Evolutionary conservation across 2,113 vertebrate genomes (phyloP).

Genomic region (Egretta garzetta): DNA sequence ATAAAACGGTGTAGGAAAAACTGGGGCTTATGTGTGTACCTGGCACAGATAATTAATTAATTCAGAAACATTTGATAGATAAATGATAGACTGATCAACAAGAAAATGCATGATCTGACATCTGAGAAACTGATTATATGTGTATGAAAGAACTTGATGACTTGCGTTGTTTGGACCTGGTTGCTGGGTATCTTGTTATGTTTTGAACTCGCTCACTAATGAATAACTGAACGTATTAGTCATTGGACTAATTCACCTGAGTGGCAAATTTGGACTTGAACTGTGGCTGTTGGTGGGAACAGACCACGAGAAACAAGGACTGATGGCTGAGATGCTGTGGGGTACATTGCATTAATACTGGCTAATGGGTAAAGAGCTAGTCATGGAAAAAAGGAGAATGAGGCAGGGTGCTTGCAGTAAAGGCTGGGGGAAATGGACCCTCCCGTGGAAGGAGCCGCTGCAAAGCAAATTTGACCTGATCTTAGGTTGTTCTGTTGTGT

Average conservation of each 20-base stretch:
- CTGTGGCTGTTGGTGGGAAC: background rate
- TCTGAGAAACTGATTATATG: background rate
- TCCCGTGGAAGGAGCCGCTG: background rate
- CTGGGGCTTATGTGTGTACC: background rate
- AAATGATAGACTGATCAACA: background rate
- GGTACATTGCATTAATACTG: background rate
- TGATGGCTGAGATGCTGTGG: background rate
- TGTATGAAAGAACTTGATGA: background rate
- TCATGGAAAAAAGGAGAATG: background rate
- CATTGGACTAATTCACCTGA: background rate
- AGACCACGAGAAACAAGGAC: background rate
- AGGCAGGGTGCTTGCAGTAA: background rate
- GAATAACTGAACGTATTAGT: background rate
- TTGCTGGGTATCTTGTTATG: background rate
- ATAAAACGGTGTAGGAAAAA: background rate
- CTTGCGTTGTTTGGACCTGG: background rate
- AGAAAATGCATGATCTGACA: background rate
- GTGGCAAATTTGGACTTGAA: background rate
- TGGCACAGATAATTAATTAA: background rate
- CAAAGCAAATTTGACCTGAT: background rate
- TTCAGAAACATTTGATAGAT: background rate
- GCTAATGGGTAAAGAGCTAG: background rate
- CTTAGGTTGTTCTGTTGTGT: background rate
- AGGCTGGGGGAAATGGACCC: background rate
- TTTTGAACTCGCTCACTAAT: background rate